Base-by-base conservation (phyloP, 2,113 vertebrate species). In the Xiphorhynchus elegans region DNA sequence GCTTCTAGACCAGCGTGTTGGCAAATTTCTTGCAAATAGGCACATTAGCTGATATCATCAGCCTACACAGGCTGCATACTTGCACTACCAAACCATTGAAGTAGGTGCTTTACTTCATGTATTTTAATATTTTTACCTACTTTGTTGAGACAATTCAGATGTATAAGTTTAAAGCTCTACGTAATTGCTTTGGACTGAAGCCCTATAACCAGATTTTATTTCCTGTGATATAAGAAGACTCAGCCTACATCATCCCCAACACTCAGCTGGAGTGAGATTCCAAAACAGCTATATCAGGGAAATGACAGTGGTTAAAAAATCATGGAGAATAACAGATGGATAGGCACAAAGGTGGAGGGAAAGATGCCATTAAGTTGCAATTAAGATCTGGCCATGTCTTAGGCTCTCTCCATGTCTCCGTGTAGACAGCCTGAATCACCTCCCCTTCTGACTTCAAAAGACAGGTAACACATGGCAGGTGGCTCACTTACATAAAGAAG, bases 21-120 rank as follows among this genome's bases (percentile, higher is more conserved):
- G 64, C 72, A 94, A 81, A 93, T 96, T 91, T 88, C 64, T 94
- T 2, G 0, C 50, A 85, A 91, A 91, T 40, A 88, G 75, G 86
- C 60, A 67, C 60, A 23, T 81, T 83, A 88, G 56, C 56, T 87
- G 72, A 35, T 92, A 68, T 73, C 39, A 39, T 87, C 89, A 94
- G 73, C 73, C 89, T 91, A 56, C 70, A 84, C 19, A 60, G 47
- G 23, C 68, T 88, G 42, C 73, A 76, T 42, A 55, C 40, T 73
- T 88, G 68, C 35, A 77, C 59, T 63, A 87, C 13, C 21, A 86
- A 90, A 88, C 56, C 50, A 72, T 72, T 81, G 6, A 84, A 84
- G 39, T 80, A 26, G 59, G 31, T 78, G 39, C 67, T 85, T 93
- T 83, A 17, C 70, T 74, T 74, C 13, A 68, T 31, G n/a, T 50